These are phyloP conservation scores for Acanthochromis polyacanthus DNA, from an alignment of 2,113 vertebrate genomes.

Conservation along the genomic window DNA sequence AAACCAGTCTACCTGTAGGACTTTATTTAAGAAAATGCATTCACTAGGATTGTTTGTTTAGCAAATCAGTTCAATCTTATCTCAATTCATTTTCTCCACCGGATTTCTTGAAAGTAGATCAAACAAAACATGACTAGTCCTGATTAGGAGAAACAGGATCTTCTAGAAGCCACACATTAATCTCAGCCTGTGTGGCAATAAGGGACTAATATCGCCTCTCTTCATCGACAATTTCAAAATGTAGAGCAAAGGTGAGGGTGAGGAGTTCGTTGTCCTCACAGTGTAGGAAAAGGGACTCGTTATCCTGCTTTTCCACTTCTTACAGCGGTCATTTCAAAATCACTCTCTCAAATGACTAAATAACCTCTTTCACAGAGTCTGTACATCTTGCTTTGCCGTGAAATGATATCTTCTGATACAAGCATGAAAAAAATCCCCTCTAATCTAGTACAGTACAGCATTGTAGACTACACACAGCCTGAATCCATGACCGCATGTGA, in stretches of 20 bases:
- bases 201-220: neutral
- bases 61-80: no score
- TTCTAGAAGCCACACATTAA: neutral
- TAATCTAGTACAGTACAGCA: neutral
- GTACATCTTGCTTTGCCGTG: neutral
- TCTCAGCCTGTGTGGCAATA: neutral
- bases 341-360: neutral
- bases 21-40: no score
- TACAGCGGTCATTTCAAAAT: neutral
- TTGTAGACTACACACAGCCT: neutral
- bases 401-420: neutral
- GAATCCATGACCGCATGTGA: neutral
- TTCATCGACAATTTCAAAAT: neutral
- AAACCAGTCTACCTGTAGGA: no score
- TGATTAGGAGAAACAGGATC: no score
- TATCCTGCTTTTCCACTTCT: no score
- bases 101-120: neutral
- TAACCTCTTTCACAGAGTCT: slow-evolving; percentile 20
- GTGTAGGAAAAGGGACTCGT: neutral
- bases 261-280: neutral
- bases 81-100: no score
- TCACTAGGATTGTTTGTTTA: no score
- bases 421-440: neutral
- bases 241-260: slow-evolving; percentile 44
- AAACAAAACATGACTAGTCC: no score